Percentiles rank a stretch among this genome's conserved stretches.
Evolutionary conservation across 1,140 invertebrate genomes (phyloP).

Genomic region (Proctacanthus coquilletti): DNA sequence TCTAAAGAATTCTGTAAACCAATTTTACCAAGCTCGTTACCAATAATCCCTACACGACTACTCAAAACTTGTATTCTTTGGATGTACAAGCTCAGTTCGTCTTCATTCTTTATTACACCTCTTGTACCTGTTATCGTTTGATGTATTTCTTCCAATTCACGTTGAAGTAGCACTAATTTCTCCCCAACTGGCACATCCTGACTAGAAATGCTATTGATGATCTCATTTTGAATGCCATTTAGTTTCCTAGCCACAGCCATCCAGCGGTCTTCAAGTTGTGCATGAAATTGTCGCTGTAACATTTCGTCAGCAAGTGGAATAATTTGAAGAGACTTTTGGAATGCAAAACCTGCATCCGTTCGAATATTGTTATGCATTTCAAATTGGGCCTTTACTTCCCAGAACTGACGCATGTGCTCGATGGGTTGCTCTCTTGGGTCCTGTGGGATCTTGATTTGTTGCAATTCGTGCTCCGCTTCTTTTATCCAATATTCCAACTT

Average conservation of each 20-base stretch:
- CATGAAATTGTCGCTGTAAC: slow-evolving; percentile 57
- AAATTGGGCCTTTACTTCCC: slow-evolving; percentile 76
- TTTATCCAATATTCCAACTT: slow-evolving; percentile 59
- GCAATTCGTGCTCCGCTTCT: slow-evolving; percentile 47
- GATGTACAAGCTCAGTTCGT: slow-evolving; percentile 63
- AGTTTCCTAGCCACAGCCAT: slow-evolving; percentile 45
- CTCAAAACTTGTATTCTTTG: slow-evolving; percentile 60
- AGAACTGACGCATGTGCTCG: slow-evolving; percentile 61
- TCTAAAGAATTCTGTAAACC: slow-evolving; percentile 49
- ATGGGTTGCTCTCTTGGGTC: slow-evolving; percentile 39
- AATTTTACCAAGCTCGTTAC: slow-evolving; percentile 58
- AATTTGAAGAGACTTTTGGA: slow-evolving; percentile 60
- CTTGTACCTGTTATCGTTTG: slow-evolving; percentile 48
- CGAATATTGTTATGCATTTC: slow-evolving; percentile 67
- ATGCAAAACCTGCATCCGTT: slow-evolving; percentile 50
- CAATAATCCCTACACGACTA: slow-evolving; percentile 53
- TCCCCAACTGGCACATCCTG: slow-evolving; percentile 52
- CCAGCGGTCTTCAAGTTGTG: slow-evolving; percentile 61
- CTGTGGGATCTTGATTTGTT: slow-evolving; percentile 33
- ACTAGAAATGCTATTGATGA: slow-evolving; percentile 49
- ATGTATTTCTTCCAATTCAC: slow-evolving; percentile 53
- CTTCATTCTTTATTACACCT: slow-evolving; percentile 62
- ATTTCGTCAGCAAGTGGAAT: slow-evolving; percentile 66
- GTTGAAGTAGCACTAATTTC: slow-evolving; percentile 53
- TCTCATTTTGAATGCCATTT: slow-evolving; percentile 43